A percentile compares a stretch with the other conserved stretches of the same genome.
These are phyloP conservation scores for Hippocampus comes DNA, from an alignment of 2,113 vertebrate species.

Conservation along the genomic window DNA sequence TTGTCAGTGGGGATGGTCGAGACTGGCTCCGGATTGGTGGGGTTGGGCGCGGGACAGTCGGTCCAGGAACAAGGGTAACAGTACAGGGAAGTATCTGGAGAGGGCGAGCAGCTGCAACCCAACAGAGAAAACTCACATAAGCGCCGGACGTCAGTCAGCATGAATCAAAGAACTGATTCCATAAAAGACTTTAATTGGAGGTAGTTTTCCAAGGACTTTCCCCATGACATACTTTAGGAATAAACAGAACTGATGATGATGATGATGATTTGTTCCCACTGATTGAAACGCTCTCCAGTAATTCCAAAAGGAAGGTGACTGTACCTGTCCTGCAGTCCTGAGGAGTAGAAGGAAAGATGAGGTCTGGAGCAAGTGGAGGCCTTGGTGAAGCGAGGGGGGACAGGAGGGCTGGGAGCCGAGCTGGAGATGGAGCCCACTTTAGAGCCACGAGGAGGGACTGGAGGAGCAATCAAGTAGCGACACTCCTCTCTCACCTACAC, in stretches of 20 bases:
- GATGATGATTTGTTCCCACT: background rate
- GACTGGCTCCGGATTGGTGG: slow-evolving; percentile 59
- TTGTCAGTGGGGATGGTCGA: slow-evolving; percentile 39
- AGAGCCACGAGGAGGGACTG: slow-evolving; percentile 85
- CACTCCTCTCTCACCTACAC: slow-evolving; percentile 93
- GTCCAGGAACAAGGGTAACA: slow-evolving; percentile 95
- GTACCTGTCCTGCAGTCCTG: slow-evolving; percentile 88
- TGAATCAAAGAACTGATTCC: background rate
- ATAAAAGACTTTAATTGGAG: no score
- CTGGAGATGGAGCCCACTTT: slow-evolving; percentile 69
- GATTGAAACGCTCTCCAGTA: background rate
- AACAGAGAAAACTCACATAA: slow-evolving; percentile 3
- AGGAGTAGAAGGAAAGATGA: slow-evolving; percentile 91
- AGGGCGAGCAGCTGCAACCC: slow-evolving; percentile 76
- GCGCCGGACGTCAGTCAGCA: background rate
- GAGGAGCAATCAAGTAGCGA: slow-evolving; percentile 89
- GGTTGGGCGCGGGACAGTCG: slow-evolving; percentile 83
- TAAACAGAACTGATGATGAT: no score
- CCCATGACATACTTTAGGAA: no score
- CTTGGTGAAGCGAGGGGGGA: slow-evolving; percentile 82
- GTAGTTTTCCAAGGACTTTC: no score
- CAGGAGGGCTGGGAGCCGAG: slow-evolving; percentile 77
- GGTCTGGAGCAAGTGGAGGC: slow-evolving; percentile 73
- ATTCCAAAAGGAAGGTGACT: background rate
- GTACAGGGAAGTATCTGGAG: slow-evolving; percentile 86